Evolutionary conservation across 92 coral and sea anemone species (phyloP).

Genomic region (Porites divaricata): DNA sequence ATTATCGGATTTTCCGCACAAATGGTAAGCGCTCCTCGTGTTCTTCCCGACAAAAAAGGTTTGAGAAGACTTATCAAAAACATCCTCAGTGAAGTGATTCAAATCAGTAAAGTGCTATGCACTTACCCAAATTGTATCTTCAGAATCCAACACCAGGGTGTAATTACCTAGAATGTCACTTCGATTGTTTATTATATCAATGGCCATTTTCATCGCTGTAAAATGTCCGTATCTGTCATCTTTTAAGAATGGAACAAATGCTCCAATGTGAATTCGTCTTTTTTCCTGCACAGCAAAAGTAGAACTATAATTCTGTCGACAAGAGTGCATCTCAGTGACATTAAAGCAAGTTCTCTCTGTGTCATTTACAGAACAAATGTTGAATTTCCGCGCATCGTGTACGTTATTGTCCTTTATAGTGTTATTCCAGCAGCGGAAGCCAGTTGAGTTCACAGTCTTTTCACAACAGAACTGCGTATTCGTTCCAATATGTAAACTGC

Average conservation of each 20-base stretch:
- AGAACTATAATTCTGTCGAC: neutral
- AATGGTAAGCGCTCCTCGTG: too few species aligned
- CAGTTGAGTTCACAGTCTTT: conserved; percentile 12
- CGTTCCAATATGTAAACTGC: neutral
- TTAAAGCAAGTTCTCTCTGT: conserved; percentile 12
- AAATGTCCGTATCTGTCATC: conserved; percentile 52
- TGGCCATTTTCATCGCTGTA: conserved; percentile 70
- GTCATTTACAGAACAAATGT: neutral
- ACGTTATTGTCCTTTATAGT: neutral
- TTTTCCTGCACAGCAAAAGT: neutral
- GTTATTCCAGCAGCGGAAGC: conserved; percentile 44
- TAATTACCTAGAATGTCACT: conserved; percentile 69
- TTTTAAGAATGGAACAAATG: conserved; percentile 57
- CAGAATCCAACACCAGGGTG: conserved; percentile 66
- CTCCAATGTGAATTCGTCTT: conserved; percentile 69
- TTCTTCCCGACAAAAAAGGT: too few species aligned
- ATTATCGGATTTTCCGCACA: too few species aligned
- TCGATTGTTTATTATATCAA: conserved; percentile 75
- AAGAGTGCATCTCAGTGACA: neutral
- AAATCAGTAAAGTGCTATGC: neutral
- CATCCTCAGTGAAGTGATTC: neutral
- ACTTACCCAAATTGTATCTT: conserved; percentile 77
- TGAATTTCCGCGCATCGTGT: neutral
- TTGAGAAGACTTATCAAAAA: neutral
- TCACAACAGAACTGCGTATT: conserved; percentile 23